A percentile compares a stretch with the other conserved stretches of the same genome.
Conservation (phyloP, 2,888 invertebrate species). For the Tiliacea aurago region DNA sequence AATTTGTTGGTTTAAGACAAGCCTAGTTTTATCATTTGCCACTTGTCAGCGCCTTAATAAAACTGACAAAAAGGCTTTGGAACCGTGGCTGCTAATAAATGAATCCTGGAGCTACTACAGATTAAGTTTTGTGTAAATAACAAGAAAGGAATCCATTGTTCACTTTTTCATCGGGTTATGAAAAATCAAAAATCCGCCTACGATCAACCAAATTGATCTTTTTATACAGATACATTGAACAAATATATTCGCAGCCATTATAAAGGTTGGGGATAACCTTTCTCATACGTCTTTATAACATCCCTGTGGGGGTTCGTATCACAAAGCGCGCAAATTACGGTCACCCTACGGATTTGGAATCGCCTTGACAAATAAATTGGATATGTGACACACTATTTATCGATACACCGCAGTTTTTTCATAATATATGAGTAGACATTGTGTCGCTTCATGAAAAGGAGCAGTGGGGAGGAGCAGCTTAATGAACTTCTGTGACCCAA, state of each 20-base stretch:
- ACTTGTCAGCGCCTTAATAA: no score
- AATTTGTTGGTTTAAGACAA: no score
- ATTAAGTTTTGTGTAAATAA: constrained; percentile 33
- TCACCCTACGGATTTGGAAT: constrained; percentile 73
- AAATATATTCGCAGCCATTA: constrained; percentile 47
- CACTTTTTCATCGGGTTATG: constrained; percentile 36
- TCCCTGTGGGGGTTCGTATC: constrained; percentile 73
- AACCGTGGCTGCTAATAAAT: constrained; percentile 14
- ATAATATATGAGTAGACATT: constrained; percentile 16
- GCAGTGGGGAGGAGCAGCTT: no score
- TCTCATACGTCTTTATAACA: constrained; percentile 68
- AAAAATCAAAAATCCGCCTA: constrained; percentile 46
- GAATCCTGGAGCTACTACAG: constrained; percentile 6
- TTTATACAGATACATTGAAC: constrained; percentile 54
- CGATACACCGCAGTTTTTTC: constrained; percentile 65
- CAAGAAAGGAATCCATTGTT: constrained; percentile 48
- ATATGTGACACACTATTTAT: constrained; percentile 80
- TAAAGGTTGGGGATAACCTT: constrained; percentile 68
- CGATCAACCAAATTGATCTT: constrained; percentile 57
- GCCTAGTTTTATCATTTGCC: no score
- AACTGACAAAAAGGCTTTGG: constrained; percentile 22
- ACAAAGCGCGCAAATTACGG: constrained; percentile 75
- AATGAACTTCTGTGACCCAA: no score
- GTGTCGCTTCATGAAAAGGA: constrained; percentile 25
- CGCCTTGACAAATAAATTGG: constrained; percentile 85